Evolutionary conservation across 1,140 invertebrate species (phyloP), one percentile per base, ranked within the genome.

Genomic region (Heliconius congener): DNA sequence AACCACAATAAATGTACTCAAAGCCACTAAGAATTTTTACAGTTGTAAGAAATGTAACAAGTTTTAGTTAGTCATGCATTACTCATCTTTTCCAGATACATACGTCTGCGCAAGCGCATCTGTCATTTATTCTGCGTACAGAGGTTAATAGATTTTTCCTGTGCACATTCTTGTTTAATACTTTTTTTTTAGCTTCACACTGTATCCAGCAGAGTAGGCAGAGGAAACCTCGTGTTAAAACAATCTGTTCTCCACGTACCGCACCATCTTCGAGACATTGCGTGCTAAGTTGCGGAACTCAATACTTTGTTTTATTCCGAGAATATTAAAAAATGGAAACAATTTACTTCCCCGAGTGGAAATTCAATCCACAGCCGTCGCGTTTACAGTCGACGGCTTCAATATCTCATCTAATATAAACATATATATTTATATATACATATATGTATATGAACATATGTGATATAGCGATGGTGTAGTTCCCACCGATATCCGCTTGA

Each of bases 81-180:
- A 77, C 70, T 77, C 76, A 77, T 77, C 27, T 18, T 55, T 72
- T 42, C 30, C 37, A 55, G 71, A 77, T 73, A 71, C 74, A 30
- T 37, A 79, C 57, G 42, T 57, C 34, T 75, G 52, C 73, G 70
- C 71, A 55, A 1, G 50, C 52, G 60, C 74, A 80, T 70, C 78
- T 80, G 78, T 80, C 74, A 60, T 74, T 72, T 79, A 80, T 76
- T 76, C 71, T 76, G 78, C 72, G 70, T 55, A 60, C 72, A 50
- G 23, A 57, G 80, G 80, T 81, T 75, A 81, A 81, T 74, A 37
- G 72, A 37, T 50, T 46, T 71, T 81, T 81, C 80, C 80, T 81
- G 80, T 78, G 42, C 37, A 79, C 60, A 71, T 74, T 37, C 30
- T 39, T 70, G 11, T 13, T n/a, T 34, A 74, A 71, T 70, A 46